Conservation (phyloP, 2,797 vertebrate genomes). For the Chloroceryle inda region DNA sequence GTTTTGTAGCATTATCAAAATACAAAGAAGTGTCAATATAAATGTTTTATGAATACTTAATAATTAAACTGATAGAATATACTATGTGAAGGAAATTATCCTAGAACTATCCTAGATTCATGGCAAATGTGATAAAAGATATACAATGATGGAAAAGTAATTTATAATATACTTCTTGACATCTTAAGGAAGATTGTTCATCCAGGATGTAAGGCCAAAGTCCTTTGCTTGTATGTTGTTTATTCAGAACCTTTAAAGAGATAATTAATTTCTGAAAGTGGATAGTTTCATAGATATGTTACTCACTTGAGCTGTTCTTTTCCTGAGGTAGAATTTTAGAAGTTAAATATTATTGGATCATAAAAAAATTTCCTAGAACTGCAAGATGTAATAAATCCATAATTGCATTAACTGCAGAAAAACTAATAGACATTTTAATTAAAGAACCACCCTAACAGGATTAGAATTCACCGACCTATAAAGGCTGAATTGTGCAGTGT, state of each 20-base stretch:
- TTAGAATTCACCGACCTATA: conserved; percentile 50
- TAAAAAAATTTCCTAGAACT: conserved; percentile 16
- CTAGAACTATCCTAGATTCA: neutral
- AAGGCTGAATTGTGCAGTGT: conserved; percentile 10
- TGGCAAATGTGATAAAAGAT: neutral
- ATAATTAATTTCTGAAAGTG: neutral
- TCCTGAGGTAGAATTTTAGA: conserved; percentile 30
- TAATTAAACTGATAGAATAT: neutral
- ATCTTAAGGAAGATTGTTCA: neutral
- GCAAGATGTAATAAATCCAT: conserved; percentile 57
- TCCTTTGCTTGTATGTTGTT: neutral
- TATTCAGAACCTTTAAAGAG: neutral
- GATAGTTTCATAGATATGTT: neutral
- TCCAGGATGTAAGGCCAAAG: neutral
- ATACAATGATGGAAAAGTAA: neutral
- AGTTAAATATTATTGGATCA: conserved; percentile 56
- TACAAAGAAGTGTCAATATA: neutral
- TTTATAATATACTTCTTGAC: neutral
- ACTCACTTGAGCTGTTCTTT: neutral
- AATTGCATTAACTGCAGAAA: conserved; percentile 53
- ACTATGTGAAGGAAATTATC: neutral
- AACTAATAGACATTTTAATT: conserved; percentile 69
- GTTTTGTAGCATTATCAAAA: neutral
- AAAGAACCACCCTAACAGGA: conserved; percentile 44
- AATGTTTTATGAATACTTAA: neutral